Base-by-base conservation (phyloP, 2,797 vertebrate genomes). In the Alectoris magna region DNA sequence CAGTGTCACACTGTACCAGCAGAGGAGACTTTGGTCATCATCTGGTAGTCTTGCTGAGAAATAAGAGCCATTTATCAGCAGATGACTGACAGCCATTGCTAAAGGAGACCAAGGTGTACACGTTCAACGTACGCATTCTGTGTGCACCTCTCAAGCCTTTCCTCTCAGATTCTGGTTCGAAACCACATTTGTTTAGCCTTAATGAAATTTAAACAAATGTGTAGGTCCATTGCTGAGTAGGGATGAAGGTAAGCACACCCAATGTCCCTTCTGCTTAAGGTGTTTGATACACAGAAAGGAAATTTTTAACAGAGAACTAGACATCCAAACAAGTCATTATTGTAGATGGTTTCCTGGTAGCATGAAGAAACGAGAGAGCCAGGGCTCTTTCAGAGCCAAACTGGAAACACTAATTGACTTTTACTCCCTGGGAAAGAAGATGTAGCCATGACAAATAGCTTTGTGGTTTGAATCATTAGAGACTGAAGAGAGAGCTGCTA, bases 321-420 rank as follows among this genome's bases (percentile, higher is more conserved):
- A 51, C 53, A 66, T 74, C 78, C 53, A 71, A 66, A 77, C 59
- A 72, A 85, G 59, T 56, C 72, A 58, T 91, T 92, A 91, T 5
- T 60, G 58, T 69, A 80, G 79, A 87, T 58, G 79, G 87, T 87
- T 95, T 96, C 94, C 94, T 93, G 89, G 90, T 69, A 95, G 87
- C 82, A 9, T 75, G 79, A 93, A 94, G 82, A 64, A 91, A 63
- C 58, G 73, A 80, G 36, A 29, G 62, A 93, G 41, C 21, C 46
- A 46, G 12, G 46, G 63, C 69, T 78, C 44, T 89, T 94, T 66
- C 87, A 85, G 72, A 84, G 76, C 73, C 69, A 91, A 90, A 55
- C 1, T 84, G 87, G 87, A 89, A 96, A 80, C 39, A 11, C 67
- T 96, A 92, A 95, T 94, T 90, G 92, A 78, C 87, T 92, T 96